Conservation (phyloP, 2,797 vertebrate genomes). For the Dicrostonyx torquatus region DNA sequence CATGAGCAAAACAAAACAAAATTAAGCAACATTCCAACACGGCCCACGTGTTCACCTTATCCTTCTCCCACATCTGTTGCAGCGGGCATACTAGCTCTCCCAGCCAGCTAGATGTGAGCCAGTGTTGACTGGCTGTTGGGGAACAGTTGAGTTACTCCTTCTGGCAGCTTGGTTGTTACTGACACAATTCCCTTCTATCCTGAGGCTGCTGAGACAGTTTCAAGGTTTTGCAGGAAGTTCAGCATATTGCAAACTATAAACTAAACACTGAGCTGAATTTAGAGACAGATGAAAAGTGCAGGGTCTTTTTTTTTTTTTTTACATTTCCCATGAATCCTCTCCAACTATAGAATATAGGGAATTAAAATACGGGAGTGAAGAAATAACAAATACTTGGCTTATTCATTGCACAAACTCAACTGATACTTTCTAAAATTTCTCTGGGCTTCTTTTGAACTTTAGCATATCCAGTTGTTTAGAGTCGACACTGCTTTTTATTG, state of each 20-base stretch:
- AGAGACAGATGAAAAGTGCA: slow-evolving; percentile 22
- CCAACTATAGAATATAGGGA: background rate
- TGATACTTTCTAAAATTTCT: slow-evolving; percentile 39
- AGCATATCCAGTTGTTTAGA: background rate
- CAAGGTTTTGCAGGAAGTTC: slow-evolving; percentile 66
- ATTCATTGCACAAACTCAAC: slow-evolving; percentile 27
- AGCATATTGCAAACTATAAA: slow-evolving; percentile 53
- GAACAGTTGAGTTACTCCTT: slow-evolving; percentile 63
- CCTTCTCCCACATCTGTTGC: background rate
- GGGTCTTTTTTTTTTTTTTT: background rate
- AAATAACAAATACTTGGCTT: slow-evolving; percentile 54
- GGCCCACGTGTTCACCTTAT: background rate
- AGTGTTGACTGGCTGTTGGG: slow-evolving; percentile 41
- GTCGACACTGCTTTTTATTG: background rate
- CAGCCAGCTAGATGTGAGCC: background rate
- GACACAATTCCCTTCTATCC: slow-evolving; percentile 50
- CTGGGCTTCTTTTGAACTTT: background rate
- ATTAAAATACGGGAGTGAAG: background rate
- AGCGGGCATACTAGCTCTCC: background rate
- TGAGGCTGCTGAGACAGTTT: slow-evolving; percentile 38
- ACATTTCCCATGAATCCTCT: background rate
- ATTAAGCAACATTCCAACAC: slow-evolving; percentile 36
- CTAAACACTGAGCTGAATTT: slow-evolving; percentile 40
- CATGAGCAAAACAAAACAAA: background rate
- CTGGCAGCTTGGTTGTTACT: slow-evolving; percentile 47